Percentiles rank a stretch among this genome's conserved stretches.
Evolutionary conservation across 2,113 vertebrate genomes (phyloP).

Genomic region (Sturnira hondurensis): DNA sequence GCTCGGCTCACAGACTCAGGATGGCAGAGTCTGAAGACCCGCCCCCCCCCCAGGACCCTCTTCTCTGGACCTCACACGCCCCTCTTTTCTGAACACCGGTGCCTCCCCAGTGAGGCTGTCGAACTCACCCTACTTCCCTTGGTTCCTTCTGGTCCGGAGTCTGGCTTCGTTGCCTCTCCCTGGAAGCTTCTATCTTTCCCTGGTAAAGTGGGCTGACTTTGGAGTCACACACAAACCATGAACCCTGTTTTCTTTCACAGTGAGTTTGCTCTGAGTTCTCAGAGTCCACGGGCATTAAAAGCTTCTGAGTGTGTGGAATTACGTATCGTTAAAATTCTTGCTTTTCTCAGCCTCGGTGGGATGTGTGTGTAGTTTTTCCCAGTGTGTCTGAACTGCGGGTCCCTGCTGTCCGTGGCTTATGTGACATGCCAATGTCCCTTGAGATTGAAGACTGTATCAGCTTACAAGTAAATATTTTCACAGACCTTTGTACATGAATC

Average conservation of each 20-base stretch:
- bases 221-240: not conserved
- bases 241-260: not conserved
- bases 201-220: not conserved
- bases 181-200: not conserved
- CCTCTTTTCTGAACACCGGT: not conserved
- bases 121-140: not conserved
- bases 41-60: not conserved
- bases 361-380: not conserved
- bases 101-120: not conserved
- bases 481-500: not conserved
- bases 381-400: not conserved
- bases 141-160: not conserved
- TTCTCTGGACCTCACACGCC: not conserved
- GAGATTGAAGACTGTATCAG: not conserved
- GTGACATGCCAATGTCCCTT: not conserved
- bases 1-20: not conserved
- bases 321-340: not conserved
- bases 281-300: not conserved
- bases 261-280: not conserved
- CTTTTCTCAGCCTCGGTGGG: not conserved
- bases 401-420: not conserved
- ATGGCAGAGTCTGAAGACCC: not conserved
- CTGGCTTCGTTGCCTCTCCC: not conserved
- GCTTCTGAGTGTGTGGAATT: not conserved
- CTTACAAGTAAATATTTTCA: conserved; percentile 21